phyloP scores from a whole-genome alignment of 2,888 invertebrate genomes.

The Polydesmus complanatus region DNA sequence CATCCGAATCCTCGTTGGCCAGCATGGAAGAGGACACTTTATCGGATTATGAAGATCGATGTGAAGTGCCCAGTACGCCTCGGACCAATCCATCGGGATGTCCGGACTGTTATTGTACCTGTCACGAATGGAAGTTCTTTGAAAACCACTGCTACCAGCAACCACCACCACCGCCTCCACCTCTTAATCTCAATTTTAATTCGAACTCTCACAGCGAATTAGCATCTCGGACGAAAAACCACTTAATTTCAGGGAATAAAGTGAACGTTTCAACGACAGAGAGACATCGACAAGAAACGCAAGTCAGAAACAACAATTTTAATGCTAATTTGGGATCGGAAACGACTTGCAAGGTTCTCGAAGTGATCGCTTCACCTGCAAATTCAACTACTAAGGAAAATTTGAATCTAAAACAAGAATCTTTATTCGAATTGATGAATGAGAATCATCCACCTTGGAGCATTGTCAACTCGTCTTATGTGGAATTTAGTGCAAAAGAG shows the following conservation, averaged over 20 bases:
- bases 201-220: background rate
- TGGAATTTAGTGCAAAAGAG: background rate
- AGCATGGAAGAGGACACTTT: constrained; percentile 15
- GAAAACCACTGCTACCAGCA: background rate
- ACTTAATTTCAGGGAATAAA: background rate
- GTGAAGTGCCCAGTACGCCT: background rate
- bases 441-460: background rate
- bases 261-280: background rate
- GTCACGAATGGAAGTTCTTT: background rate
- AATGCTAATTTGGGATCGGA: background rate
- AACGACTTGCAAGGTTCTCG: constrained; percentile 13
- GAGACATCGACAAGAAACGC: background rate
- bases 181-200: background rate
- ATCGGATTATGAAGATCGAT: constrained; percentile 7
- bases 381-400: background rate
- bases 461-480: background rate
- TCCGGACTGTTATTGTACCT: background rate
- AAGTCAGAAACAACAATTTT: background rate
- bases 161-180: background rate
- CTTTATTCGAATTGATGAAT: background rate
- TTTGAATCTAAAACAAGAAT: background rate
- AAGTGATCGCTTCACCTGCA: constrained; percentile 7
- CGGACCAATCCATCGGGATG: background rate
- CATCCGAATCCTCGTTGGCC: constrained; percentile 20
- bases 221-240: background rate